A percentile compares a stretch with the other conserved stretches of the same genome.
Conservation (phyloP, 2,797 vertebrate genomes). For the Amblyraja radiata region DNA sequence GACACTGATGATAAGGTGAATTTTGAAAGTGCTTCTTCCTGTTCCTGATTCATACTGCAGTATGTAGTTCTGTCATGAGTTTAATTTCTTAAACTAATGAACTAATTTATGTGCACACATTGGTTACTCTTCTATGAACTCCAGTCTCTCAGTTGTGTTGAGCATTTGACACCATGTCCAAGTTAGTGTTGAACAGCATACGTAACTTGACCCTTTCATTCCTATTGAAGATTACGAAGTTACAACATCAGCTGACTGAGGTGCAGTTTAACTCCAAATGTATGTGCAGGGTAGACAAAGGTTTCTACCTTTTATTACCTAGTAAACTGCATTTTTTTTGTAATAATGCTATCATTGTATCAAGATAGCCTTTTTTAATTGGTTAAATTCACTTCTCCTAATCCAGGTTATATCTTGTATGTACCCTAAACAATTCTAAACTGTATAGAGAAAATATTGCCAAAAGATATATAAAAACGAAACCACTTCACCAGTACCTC, state of each 20-base stretch:
- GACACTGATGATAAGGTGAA: slow-evolving; percentile 1
- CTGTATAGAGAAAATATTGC: background rate
- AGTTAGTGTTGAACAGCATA: background rate
- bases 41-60: background rate
- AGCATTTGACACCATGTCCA: background rate
- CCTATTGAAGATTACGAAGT: background rate
- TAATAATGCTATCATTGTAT: background rate
- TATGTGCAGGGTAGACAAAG: background rate
- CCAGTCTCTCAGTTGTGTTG: background rate
- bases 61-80: slow-evolving; percentile 4
- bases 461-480: background rate
- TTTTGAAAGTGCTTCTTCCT: background rate
- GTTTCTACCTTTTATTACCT: background rate
- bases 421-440: background rate
- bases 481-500: background rate
- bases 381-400: too few relatives aligned
- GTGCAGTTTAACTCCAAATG: slow-evolving; percentile 19
- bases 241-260: background rate
- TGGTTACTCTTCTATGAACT: background rate
- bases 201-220: background rate
- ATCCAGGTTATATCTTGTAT: background rate
- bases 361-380: too few relatives aligned
- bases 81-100: slow-evolving; percentile 7
- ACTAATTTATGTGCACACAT: background rate
- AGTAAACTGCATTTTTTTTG: background rate